phyloP scores from a whole-genome alignment of 2,888 invertebrate species.

The Perithous albicinctus region DNA sequence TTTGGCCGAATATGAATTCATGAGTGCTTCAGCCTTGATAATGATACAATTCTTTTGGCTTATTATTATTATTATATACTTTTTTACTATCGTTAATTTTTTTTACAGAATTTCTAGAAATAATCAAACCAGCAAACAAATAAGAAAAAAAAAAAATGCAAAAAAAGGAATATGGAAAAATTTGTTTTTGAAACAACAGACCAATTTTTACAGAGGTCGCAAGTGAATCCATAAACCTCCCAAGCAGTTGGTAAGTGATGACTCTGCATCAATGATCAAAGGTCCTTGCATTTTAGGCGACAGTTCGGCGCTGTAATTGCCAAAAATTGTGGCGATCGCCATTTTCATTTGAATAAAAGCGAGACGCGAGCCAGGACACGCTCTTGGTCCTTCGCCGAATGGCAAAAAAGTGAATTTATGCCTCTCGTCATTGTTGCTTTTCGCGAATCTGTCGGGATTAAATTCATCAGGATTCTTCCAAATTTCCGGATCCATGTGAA shows the following conservation, averaged over 20 bases:
- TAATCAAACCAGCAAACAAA: too few species aligned
- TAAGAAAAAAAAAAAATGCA: too few species aligned
- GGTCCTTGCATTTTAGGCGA: constrained; percentile 65
- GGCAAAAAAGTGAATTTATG: constrained; percentile 55
- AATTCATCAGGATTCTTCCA: constrained; percentile 66
- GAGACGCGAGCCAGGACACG: constrained; percentile 63
- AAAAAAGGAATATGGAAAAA: too few species aligned
- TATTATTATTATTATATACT: too few species aligned
- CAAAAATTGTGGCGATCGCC: constrained; percentile 59
- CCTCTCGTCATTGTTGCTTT: constrained; percentile 30
- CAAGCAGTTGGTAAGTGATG: constrained; percentile 28
- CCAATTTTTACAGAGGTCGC: neutral
- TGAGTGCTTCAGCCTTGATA: too few species aligned
- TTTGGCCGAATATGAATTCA: too few species aligned
- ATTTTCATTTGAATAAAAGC: constrained; percentile 62
- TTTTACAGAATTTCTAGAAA: too few species aligned
- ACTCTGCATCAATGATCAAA: constrained; percentile 52
- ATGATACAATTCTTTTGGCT: too few species aligned
- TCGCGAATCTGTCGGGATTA: constrained; percentile 65
- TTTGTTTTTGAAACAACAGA: too few species aligned
- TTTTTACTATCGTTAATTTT: too few species aligned
- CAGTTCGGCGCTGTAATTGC: constrained; percentile 54
- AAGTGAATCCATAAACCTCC: constrained; percentile 63
- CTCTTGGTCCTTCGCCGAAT: constrained; percentile 69
- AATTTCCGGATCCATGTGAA: constrained; percentile 64